Evolutionary conservation across 2,888 invertebrate genomes (phyloP), one percentile per base, ranked within the genome.

Genomic region (Biston betularia): DNA sequence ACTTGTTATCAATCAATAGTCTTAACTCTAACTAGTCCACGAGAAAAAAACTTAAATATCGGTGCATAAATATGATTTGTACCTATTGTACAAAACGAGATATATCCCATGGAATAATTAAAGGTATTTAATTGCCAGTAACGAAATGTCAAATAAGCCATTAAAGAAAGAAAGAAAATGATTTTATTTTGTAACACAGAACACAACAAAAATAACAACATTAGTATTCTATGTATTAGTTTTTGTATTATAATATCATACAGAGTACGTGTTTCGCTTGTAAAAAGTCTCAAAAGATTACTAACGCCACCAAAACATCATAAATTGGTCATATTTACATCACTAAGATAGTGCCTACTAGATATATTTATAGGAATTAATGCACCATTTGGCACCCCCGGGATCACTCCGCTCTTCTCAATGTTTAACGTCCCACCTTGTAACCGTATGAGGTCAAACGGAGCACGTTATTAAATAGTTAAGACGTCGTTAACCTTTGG

Each of bases 401-500:
- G 78, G 81, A 85, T 81, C 78, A 75, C 64, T 71, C 57, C 57
- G 50, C 64, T 72, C 45, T 52, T 66, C 70, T 76, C 57, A 78
- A 77, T 79, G 80, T 75, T 66, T 75, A 77, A 79, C 71, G 65
- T 72, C 70, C 80, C 76, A 80, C 82, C 83, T 80, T 83, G 82
- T 79, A 81, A 81, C 76, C 72, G 80, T 82, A 73, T 73, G 73
- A 77, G 74, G 81, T 79, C 79, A 77, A 78, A 72, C 70, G 69
- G 76, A 80, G 76, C 80, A 80, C 80, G 79, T 78, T 82, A 83
- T 81, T 76, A 77, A 77, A 79, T 78, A 75, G 82, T 83, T 85
- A 82, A 84, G 82, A 80, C 79, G 72, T 78, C 78, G 79, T 87
- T 85, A 84, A 83, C 84, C 83, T 84, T 81, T 81, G 78, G 73